Base-by-base conservation (phyloP, 2,888 invertebrate species). In the Mellilla xanthometata region DNA sequence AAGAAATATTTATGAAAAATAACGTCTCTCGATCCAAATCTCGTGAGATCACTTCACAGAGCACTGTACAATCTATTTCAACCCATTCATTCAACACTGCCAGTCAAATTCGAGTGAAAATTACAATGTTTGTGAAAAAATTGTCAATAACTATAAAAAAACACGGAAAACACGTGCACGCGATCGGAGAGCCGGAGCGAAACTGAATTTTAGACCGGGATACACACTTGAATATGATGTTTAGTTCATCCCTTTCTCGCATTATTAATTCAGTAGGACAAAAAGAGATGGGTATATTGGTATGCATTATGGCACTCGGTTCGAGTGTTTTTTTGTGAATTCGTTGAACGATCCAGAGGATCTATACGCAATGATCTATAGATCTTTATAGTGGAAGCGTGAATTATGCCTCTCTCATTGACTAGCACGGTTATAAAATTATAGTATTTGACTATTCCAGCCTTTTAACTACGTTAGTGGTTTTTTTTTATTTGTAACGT, bases 241-340 rank as follows among this genome's bases (percentile, higher is more conserved):
- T 68, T 41, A 24, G 9, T 22, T 56, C 7, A 33, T 77, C 77
- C 55, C 68, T 48, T 12, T 80, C 69, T 6, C 35, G 35, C 74
- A 3, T 29, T 5, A 1, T 19, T 6, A 1, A 2, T 40, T 23
- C 4, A 3, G 1, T 12, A 29, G 1, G 74, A 13, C 6, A 7
- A 66, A 83, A 39, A 1, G 70, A 54, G 79, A 80, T 35, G 46
- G 75, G 51, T 63, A 78, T 67, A 85, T 76, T 81, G 87, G 86
- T 78, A 86, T 86, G 87, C 88, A 81, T 84, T 81, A 81, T 81
- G 78, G 80, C 71, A 59, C 68, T 57, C 50, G 61, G 70, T 73
- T 68, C 66, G 68, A 64, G 65, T 76, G 62, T 72, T 82, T 84
- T 86, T 86, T 83, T 80, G 73, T 79, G 76, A 85, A 81, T 85